phyloP scores from a whole-genome alignment of 2,888 invertebrate genomes.

The Theodoxus fluviatilis region DNA sequence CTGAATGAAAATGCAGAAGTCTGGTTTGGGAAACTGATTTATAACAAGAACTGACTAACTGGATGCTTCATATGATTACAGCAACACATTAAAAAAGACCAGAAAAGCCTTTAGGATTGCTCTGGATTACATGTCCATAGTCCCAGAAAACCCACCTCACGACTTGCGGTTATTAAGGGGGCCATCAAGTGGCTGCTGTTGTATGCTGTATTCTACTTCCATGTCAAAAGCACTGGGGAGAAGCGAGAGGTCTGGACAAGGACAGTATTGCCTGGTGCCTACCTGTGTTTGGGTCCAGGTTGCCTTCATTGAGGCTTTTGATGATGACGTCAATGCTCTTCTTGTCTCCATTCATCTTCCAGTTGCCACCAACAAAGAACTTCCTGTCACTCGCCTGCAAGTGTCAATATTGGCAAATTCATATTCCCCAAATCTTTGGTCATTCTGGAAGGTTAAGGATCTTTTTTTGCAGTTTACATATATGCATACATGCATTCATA shows the following conservation, averaged over 20 bases:
- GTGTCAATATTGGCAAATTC: neutral
- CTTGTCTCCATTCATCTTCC: constrained; percentile 99
- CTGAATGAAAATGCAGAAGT: too few species aligned
- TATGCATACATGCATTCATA: neutral
- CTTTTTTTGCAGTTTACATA: neutral
- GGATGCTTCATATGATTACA: too few species aligned
- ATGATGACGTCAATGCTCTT: constrained; percentile 82
- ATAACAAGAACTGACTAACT: too few species aligned
- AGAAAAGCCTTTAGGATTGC: too few species aligned
- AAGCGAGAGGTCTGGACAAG: too few species aligned
- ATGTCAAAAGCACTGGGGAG: neutral
- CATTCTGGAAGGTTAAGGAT: neutral
- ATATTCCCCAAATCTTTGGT: neutral
- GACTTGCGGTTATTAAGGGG: too few species aligned
- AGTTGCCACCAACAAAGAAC: constrained; percentile 99
- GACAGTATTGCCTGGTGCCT: constrained; percentile 32
- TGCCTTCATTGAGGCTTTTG: constrained; percentile 74
- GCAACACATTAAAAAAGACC: too few species aligned
- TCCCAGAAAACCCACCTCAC: too few species aligned
- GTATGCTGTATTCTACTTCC: neutral
- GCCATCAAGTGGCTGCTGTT: too few species aligned
- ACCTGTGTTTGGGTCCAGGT: constrained; percentile 84
- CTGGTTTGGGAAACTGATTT: too few species aligned
- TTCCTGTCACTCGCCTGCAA: constrained; percentile 73
- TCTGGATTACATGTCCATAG: too few species aligned